Conservation (phyloP, 1,140 invertebrate genomes). For the Drosophila suzukii region DNA sequence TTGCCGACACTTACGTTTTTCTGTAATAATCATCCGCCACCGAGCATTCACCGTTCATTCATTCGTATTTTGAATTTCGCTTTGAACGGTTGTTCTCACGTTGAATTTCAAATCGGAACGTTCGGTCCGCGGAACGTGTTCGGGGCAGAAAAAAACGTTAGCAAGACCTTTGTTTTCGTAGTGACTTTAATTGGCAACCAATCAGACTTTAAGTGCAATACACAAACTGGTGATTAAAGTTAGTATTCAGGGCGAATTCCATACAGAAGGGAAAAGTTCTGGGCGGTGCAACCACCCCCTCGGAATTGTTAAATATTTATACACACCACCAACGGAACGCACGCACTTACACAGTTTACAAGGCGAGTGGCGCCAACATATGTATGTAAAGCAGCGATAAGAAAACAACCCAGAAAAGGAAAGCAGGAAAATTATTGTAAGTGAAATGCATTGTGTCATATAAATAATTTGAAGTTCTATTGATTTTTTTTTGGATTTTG, state of each 20-base stretch:
- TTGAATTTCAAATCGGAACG: conserved; percentile 13
- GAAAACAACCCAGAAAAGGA: conserved; percentile 29
- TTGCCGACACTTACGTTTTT: too few species aligned
- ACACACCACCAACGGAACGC: conserved; percentile 45
- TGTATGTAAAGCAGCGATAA: conserved; percentile 65
- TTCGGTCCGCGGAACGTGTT: not conserved
- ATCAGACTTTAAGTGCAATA: conserved; percentile 12
- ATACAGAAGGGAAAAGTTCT: not conserved
- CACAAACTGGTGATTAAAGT: not conserved
- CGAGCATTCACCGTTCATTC: too few species aligned
- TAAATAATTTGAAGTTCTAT: conserved; percentile 35
- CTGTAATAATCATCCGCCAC: too few species aligned
- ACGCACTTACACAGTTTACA: conserved; percentile 22
- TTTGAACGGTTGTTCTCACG: too few species aligned
- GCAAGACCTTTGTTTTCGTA: conserved; percentile 5
- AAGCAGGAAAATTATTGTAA: conserved; percentile 56
- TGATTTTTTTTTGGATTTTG: conserved; percentile 39
- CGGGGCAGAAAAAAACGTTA: not conserved
- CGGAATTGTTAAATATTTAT: conserved; percentile 62
- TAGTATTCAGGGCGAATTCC: not conserved
- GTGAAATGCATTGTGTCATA: conserved; percentile 40
- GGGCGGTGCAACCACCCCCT: conserved; percentile 18
- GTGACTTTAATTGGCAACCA: conserved; percentile 8
- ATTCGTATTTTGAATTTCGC: too few species aligned
- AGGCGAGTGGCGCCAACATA: conserved; percentile 67